phyloP scores from a whole-genome alignment of 2,888 invertebrate genomes.

The Deroplatys truncata region DNA sequence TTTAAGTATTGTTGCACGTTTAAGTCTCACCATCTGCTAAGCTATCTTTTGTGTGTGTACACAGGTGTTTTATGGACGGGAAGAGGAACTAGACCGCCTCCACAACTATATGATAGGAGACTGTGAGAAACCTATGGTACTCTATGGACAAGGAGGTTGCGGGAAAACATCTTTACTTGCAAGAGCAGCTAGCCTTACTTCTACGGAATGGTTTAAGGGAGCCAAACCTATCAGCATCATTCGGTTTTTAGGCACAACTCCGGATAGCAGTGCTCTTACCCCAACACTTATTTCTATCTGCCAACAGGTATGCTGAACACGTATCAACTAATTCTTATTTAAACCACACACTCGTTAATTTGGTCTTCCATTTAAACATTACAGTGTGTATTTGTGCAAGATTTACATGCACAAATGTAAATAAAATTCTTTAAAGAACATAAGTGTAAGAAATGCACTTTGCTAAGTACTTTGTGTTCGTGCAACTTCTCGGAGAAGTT shows the following conservation, averaged over 20 bases:
- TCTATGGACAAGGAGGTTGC: conserved; percentile 95
- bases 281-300: conserved; percentile 93
- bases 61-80: conserved; percentile 87
- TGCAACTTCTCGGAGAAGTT: too few species aligned
- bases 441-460: too few species aligned
- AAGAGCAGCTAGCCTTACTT: conserved; percentile 80
- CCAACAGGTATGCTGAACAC: conserved; percentile 69
- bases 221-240: conserved; percentile 82
- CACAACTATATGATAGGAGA: conserved; percentile 78
- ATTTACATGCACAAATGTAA: too few species aligned
- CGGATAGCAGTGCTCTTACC: conserved; percentile 91
- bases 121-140: conserved; percentile 81
- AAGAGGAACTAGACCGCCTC: conserved; percentile 76
- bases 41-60: neutral
- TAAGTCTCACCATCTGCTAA: too few species aligned
- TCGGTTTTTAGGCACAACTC: conserved; percentile 93
- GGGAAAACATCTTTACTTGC: conserved; percentile 95
- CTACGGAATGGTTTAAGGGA: conserved; percentile 67
- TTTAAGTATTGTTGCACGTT: too few species aligned
- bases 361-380: too few species aligned
- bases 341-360: too few species aligned
- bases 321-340: neutral
- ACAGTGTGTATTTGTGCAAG: too few species aligned
- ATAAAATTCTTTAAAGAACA: too few species aligned
- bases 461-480: too few species aligned